A percentile compares a stretch with the other conserved stretches of the same genome.
These are phyloP conservation scores for Tridacna gigas DNA, from an alignment of 2,888 invertebrate genomes.

Conservation along the genomic window DNA sequence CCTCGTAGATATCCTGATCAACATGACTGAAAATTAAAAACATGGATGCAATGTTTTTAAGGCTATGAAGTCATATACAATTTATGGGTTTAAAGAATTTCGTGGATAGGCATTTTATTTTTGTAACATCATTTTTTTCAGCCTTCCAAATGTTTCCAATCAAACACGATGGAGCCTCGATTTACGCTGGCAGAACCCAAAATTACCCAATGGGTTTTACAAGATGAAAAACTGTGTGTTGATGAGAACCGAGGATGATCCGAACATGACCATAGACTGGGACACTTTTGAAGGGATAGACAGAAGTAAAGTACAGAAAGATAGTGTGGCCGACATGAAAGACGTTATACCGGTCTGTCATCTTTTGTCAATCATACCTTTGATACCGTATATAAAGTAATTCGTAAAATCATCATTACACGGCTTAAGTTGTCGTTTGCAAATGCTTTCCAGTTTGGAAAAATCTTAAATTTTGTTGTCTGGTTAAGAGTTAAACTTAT, in stretches of 20 bases:
- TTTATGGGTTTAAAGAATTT: no score
- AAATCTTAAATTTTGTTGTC: no score
- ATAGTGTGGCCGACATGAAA: slow-evolving; percentile 60
- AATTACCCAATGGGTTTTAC: slow-evolving; percentile 78
- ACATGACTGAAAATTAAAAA: no score
- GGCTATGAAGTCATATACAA: no score
- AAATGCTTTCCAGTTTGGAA: no score
- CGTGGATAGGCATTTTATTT: no score
- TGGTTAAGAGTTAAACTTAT: no score
- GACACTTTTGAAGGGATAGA: slow-evolving; percentile 64
- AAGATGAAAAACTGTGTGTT: slow-evolving; percentile 75
- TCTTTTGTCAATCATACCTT: not conserved
- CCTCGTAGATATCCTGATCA: no score
- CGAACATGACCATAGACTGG: slow-evolving; percentile 77
- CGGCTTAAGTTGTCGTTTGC: no score
- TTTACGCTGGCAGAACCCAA: slow-evolving; percentile 80
- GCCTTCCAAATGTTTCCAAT: slow-evolving; percentile 76
- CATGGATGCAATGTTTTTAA: no score
- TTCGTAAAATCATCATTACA: no score
- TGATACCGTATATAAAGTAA: not conserved
- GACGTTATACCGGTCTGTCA: slow-evolving; percentile 57
- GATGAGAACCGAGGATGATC: slow-evolving; percentile 77
- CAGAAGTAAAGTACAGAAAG: slow-evolving; percentile 48
- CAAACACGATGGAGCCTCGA: slow-evolving; percentile 82
- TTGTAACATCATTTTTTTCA: slow-evolving; percentile 35